Base-by-base conservation (phyloP, 2,888 invertebrate genomes). In the Dasysyrphus tricinctus region DNA sequence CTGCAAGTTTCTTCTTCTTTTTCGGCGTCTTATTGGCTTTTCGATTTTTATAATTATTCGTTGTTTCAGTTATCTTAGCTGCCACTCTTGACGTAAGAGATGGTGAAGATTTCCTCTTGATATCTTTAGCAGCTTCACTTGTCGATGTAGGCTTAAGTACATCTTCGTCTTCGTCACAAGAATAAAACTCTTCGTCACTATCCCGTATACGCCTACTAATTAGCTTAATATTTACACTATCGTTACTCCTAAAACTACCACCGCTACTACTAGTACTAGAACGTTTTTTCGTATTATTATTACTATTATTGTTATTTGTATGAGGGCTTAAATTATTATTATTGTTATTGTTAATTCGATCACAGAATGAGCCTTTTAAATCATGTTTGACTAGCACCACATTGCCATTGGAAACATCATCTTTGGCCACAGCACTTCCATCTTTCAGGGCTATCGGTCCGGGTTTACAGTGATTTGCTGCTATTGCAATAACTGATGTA, bases 1-100 rank as follows among this genome's bases (percentile, higher is more conserved):
- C 76, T 34, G 89, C 87, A 63, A 88, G n/a, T 61, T 88, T 88
- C 77, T 90, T 91, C 37, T 90, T 90, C 85, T 90, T 91, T 84
- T 90, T 91, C 44, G 88, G 83, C 63, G 88, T 88, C 73, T 89
- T 90, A 70, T 74, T 88, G 34, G 90, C 89, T 75, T 89, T 90
- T 14, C 91, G 90, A 89, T 90, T 91, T 74, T 90, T 90, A 85
- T 90, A 91, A 74, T 90, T 90, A 78, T 90, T 91, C 54, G 91
- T 91, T 16, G 90, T 91, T 82, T 91, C 91, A 72, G 90, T 91
- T 65, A 92, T 90, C 89, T 91, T 91, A 47, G 91, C 92, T 65
- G 91, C 91, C 80, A 92, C 90, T 89, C 91, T 90, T 78, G 91
- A 91, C n/a, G 91, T 91, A 77, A 92, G 89, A 88, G 91, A 91